Evolutionary conservation across 1,140 invertebrate genomes (phyloP).

Genomic region (Trypoxylus dichotomus): DNA sequence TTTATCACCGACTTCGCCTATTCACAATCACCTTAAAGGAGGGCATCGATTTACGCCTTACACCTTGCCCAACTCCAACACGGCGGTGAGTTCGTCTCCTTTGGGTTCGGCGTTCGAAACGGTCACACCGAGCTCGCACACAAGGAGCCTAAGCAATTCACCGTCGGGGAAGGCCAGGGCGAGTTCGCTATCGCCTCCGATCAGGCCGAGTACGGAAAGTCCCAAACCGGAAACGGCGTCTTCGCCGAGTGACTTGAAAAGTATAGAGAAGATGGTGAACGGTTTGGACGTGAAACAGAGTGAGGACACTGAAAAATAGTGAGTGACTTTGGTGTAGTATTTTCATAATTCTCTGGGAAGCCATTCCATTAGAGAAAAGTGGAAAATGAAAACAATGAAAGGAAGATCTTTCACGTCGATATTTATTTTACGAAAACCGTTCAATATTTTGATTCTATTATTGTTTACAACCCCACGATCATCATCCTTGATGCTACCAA

Average conservation of each 20-base stretch:
- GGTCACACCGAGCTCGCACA: slow-evolving; percentile 71
- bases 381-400: neutral
- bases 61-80: slow-evolving; percentile 62
- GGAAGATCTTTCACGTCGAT: neutral
- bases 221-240: slow-evolving; percentile 52
- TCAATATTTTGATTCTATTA: neutral
- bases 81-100: slow-evolving; percentile 56
- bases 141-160: slow-evolving; percentile 69
- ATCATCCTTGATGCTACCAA: neutral
- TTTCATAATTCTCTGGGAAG: too few species aligned
- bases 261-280: slow-evolving; percentile 96
- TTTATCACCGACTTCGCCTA: slow-evolving; percentile 53
- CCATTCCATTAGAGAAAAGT: too few species aligned
- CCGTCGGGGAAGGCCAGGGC: slow-evolving; percentile 55
- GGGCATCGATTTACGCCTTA: slow-evolving; percentile 83
- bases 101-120: slow-evolving; percentile 82
- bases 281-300: slow-evolving; percentile 77
- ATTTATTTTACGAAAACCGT: neutral
- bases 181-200: slow-evolving; percentile 58
- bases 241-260: slow-evolving; percentile 80
- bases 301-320: slow-evolving; percentile 46
- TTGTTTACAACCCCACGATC: too few species aligned
- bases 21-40: slow-evolving; percentile 57
- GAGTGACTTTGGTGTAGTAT: slow-evolving; percentile 26
- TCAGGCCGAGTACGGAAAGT: slow-evolving; percentile 53